Base-by-base conservation (phyloP, 2,113 vertebrate genomes). In the Pollachius pollachius region DNA sequence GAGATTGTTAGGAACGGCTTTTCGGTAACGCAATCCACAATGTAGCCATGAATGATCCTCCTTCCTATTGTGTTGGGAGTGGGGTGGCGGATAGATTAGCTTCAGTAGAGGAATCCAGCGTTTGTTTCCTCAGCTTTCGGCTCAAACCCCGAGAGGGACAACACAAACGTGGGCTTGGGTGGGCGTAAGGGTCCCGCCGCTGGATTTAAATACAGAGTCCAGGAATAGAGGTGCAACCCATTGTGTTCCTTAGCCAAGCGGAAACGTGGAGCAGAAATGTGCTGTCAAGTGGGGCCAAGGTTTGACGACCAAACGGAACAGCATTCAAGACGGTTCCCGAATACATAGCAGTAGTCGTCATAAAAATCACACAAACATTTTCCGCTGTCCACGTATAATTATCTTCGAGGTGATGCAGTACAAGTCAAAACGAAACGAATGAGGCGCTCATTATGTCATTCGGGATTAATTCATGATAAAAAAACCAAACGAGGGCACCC, bases 381-480 rank as follows among this genome's bases (percentile, higher is more conserved):
- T 48, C 41, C 41, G 11, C 9, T 13, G 41, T 48, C 41, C 8
- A 11, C 11, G 41, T 48, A 48, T 12, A 48, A 48, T 48, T 48
- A 48, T 1, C 9, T 2, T 48, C 41, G 41, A 9, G 41, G 41
- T 9, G 41, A 48, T 13, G 41, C 12, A 13, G 8, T 48, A 13
- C 11, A 48, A 48, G 9, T 48, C 41, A 48, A 48, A 8, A 48
- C 11, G 41, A 48, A 13, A 13, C 8, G 2, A 48, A 73, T 18
- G 66, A 80, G 77, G 85, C 68, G 75, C 85, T 84, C 72, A 87
- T 87, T 88, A 79, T 87, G 82, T 87, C 86, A 86, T 81, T 80
- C 54, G 76, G 76, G 84, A 91, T 87, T 84, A 87, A 91, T 89
- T 89, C 70, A 85, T 80, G 66, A 84, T 76, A 83, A 48, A 41